phyloP scores from a whole-genome alignment of 2,113 vertebrate genomes.

The Dromiciops gliroides region DNA sequence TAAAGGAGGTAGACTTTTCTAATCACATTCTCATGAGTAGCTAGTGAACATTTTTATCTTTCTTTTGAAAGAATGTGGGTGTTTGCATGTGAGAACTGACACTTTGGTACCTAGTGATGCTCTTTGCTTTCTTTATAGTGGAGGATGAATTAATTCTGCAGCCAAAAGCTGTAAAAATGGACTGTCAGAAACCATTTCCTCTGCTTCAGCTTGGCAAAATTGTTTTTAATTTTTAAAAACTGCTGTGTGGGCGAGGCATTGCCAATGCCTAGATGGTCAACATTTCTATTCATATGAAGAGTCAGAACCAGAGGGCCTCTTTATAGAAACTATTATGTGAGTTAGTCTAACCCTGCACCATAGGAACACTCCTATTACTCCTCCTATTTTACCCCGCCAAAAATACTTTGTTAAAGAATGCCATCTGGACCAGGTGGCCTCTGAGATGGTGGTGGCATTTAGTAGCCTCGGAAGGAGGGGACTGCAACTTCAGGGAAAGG shows the following conservation, averaged over 20 bases:
- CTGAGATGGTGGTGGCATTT: neutral
- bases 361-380: no score
- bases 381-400: no score
- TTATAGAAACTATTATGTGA: neutral
- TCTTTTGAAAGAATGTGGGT: slow-evolving; percentile 20
- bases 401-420: neutral
- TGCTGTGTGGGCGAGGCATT: neutral
- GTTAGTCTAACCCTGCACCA: neutral
- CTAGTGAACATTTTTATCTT: slow-evolving; percentile 42
- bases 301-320: neutral
- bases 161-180: slow-evolving; percentile 9
- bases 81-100: slow-evolving; percentile 52
- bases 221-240: neutral
- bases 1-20: slow-evolving; percentile 6
- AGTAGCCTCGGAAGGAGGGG: neutral
- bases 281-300: neutral
- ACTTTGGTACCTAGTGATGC: slow-evolving; percentile 46
- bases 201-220: neutral
- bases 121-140: slow-evolving; percentile 12
- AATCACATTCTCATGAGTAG: slow-evolving; percentile 29
- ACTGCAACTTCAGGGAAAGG: no score
- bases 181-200: neutral
- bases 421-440: neutral
- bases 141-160: slow-evolving; percentile 32
- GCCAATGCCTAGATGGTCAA: neutral